These are phyloP conservation scores for Sebastes alutus DNA, from an alignment of 2,797 vertebrate genomes.

Conservation along the genomic window DNA sequence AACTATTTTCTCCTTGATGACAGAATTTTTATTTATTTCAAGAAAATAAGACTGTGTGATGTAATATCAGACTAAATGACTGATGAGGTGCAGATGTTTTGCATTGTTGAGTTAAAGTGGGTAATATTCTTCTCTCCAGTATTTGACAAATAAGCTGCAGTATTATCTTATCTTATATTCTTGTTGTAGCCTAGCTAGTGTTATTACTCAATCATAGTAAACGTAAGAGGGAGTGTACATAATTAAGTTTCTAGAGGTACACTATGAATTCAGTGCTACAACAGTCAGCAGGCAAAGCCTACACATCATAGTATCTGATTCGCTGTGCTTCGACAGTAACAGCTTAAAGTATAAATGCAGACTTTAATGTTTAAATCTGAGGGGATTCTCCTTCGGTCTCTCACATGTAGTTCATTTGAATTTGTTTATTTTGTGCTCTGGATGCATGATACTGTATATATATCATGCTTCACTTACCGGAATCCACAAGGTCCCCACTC, in stretches of 20 bases:
- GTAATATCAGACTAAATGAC: not conserved
- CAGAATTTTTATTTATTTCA: too few relatives aligned
- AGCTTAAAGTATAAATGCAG: constrained; percentile 4
- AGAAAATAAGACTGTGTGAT: not conserved
- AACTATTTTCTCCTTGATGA: too few relatives aligned
- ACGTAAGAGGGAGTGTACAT: not conserved
- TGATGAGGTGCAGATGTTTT: not conserved
- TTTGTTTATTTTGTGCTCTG: constrained; percentile 9
- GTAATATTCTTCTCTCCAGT: not conserved
- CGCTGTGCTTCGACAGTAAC: not conserved
- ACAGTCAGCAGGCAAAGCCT: not conserved
- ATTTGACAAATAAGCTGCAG: not conserved
- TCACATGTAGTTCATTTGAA: constrained; percentile 22
- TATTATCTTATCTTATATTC: not conserved
- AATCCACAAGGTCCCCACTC: constrained; percentile 41
- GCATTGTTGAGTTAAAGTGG: not conserved
- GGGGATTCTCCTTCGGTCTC: not conserved
- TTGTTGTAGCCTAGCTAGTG: not conserved
- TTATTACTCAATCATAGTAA: not conserved
- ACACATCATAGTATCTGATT: not conserved
- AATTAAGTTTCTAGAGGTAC: not conserved
- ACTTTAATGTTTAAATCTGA: constrained; percentile 9
- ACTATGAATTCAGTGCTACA: not conserved
- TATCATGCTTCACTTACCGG: constrained; percentile 21
- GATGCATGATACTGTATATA: not conserved